These are phyloP conservation scores for Babylonia areolata DNA, from an alignment of 1,140 invertebrate genomes.

Conservation along the genomic window DNA sequence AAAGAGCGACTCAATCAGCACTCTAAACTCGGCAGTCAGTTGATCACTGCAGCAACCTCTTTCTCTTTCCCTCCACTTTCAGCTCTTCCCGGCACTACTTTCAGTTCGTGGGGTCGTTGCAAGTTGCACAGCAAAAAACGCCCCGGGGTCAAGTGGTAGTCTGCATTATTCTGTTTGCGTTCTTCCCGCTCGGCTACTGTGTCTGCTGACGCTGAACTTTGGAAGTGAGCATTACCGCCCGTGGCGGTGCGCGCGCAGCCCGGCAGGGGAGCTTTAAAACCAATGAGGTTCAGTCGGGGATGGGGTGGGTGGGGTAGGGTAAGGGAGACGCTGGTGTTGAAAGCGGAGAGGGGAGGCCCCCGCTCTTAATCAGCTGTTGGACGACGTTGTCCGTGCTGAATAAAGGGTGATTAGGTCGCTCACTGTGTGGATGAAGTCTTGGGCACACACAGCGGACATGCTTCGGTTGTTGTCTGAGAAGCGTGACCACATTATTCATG, in stretches of 20 bases:
- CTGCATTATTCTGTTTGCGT: slow-evolving; percentile 4
- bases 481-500: background rate
- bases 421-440: background rate
- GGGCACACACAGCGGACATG: background rate
- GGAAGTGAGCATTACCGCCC: slow-evolving; percentile 8
- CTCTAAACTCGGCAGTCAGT: too few relatives aligned
- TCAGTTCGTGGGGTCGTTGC: too few relatives aligned
- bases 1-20: too few relatives aligned
- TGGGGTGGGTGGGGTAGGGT: too few relatives aligned
- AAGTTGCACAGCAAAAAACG: too few relatives aligned
- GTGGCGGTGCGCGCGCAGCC: slow-evolving; percentile 14
- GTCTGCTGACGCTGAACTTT: slow-evolving; percentile 6
- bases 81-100: too few relatives aligned
- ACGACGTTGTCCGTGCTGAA: background rate
- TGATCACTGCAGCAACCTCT: too few relatives aligned
- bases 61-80: too few relatives aligned
- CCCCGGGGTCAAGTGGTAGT: background rate
- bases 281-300: slow-evolving; percentile 2
- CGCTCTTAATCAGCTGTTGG: slow-evolving; percentile 12
- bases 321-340: too few relatives aligned
- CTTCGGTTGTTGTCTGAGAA: background rate
- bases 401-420: slow-evolving; percentile 3
- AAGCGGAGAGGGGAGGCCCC: background rate
- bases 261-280: slow-evolving; percentile 10
- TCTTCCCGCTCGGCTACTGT: background rate